Evolutionary conservation across 2,888 invertebrate genomes (phyloP).

Genomic region (Watsonalla cultraria): DNA sequence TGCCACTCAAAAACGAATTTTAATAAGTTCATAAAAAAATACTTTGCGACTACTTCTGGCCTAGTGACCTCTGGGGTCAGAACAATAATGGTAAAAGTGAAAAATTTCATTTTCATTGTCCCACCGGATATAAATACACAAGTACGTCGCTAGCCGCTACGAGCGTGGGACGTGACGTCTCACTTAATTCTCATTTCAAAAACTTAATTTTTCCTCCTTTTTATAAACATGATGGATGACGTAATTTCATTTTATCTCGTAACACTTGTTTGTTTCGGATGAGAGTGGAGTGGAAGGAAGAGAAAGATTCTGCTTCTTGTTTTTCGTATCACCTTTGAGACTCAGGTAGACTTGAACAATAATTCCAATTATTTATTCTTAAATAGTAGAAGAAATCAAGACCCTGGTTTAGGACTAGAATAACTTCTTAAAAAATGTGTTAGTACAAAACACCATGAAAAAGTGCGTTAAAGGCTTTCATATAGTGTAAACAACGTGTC

Average conservation of each 20-base stretch:
- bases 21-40: neutral
- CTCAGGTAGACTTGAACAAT: too few species aligned
- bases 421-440: too few species aligned
- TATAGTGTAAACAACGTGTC: too few species aligned
- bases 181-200: slow-evolving; percentile 16
- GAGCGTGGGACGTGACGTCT: slow-evolving; percentile 10
- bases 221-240: neutral
- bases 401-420: too few species aligned
- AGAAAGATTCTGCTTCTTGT: too few species aligned
- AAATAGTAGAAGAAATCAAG: too few species aligned
- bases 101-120: neutral
- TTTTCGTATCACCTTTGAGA: too few species aligned
- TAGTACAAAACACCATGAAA: too few species aligned
- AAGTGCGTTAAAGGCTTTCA: too few species aligned
- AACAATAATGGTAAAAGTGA: neutral
- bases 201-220: neutral
- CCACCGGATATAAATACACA: neutral
- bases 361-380: too few species aligned
- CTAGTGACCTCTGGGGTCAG: slow-evolving; percentile 1
- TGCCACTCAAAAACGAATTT: neutral
- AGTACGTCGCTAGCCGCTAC: slow-evolving; percentile 8
- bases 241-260: neutral
- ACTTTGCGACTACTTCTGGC: neutral
- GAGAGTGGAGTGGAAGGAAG: neutral
- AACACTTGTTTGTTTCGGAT: neutral